phyloP scores from a whole-genome alignment of 1,140 invertebrate species.

The Archegozetes longisetosus region DNA sequence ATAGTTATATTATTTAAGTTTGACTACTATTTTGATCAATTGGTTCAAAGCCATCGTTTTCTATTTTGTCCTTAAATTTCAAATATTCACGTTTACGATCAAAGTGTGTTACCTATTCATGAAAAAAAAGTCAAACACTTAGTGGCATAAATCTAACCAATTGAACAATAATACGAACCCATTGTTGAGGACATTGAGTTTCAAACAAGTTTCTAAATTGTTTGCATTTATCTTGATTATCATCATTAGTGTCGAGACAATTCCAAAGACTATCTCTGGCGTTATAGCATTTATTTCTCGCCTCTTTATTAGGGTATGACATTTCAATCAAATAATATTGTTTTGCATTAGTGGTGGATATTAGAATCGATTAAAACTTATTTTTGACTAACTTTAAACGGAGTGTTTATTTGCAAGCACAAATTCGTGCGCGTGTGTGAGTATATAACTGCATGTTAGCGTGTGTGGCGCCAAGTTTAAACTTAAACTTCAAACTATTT shows the following conservation, averaged over 20 bases:
- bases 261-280: slow-evolving; percentile 73
- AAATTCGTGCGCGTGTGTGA: too few species aligned
- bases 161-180: slow-evolving; percentile 38
- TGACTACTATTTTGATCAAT: slow-evolving; percentile 23
- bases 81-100: slow-evolving; percentile 71
- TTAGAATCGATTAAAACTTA: too few species aligned
- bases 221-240: slow-evolving; percentile 40
- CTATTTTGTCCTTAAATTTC: slow-evolving; percentile 71
- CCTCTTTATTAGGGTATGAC: slow-evolving; percentile 55
- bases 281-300: slow-evolving; percentile 63
- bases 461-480: too few species aligned
- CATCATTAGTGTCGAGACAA: slow-evolving; percentile 51
- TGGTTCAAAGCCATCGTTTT: slow-evolving; percentile 65
- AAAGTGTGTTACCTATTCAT: slow-evolving; percentile 65
- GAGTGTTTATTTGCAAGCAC: too few species aligned
- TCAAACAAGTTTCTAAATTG: slow-evolving; percentile 60
- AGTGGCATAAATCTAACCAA: background rate
- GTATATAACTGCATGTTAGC: too few species aligned
- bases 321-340: slow-evolving; percentile 11
- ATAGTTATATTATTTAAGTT: too few species aligned
- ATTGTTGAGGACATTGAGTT: slow-evolving; percentile 61
- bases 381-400: too few species aligned
- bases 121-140: background rate
- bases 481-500: too few species aligned
- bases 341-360: too few species aligned